A percentile compares a stretch with the other conserved stretches of the same genome.
These are phyloP conservation scores for Blastobasis lacticolella DNA, from an alignment of 2,888 invertebrate species.

Conservation along the genomic window DNA sequence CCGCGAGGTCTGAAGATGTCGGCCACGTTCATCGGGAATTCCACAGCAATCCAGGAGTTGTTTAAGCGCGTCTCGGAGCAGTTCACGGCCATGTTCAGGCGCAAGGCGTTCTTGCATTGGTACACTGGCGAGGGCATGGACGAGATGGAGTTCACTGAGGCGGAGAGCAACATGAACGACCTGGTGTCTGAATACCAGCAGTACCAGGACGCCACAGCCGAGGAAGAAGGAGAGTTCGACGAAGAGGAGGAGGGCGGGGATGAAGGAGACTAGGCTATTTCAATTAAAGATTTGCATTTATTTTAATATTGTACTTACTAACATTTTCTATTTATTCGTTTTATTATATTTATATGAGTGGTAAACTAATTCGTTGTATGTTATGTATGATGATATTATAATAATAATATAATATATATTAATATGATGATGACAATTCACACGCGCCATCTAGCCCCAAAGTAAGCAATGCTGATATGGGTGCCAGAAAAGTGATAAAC, in stretches of 20 bases:
- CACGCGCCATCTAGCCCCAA: too few relatives aligned
- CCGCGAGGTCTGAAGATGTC: slow-evolving; percentile 95
- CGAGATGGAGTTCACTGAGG: slow-evolving; percentile 97
- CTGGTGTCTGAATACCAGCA: slow-evolving; percentile 95
- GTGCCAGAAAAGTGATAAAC: too few relatives aligned
- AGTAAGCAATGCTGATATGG: too few relatives aligned
- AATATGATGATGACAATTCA: too few relatives aligned
- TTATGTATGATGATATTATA: too few relatives aligned
- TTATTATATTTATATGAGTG: too few relatives aligned
- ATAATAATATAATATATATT: too few relatives aligned
- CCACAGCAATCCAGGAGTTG: slow-evolving; percentile 93
- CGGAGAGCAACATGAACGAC: slow-evolving; percentile 96
- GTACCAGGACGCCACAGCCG: slow-evolving; percentile 92
- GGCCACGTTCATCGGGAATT: slow-evolving; percentile 94
- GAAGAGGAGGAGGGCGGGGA: slow-evolving; percentile 43
- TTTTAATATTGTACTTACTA: too few relatives aligned
- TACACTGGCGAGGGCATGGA: slow-evolving; percentile 98
- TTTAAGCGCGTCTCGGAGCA: slow-evolving; percentile 94
- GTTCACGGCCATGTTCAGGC: slow-evolving; percentile 96
- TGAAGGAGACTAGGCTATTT: slow-evolving; percentile 55
- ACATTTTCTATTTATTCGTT: too few relatives aligned
- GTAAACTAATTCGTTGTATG: too few relatives aligned
- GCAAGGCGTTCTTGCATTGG: slow-evolving; percentile 98
- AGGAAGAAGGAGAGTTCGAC: slow-evolving; percentile 75
- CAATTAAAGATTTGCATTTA: too few relatives aligned